Conservation (phyloP, 2,797 vertebrate genomes). For the Enteromius viviparus region DNA sequence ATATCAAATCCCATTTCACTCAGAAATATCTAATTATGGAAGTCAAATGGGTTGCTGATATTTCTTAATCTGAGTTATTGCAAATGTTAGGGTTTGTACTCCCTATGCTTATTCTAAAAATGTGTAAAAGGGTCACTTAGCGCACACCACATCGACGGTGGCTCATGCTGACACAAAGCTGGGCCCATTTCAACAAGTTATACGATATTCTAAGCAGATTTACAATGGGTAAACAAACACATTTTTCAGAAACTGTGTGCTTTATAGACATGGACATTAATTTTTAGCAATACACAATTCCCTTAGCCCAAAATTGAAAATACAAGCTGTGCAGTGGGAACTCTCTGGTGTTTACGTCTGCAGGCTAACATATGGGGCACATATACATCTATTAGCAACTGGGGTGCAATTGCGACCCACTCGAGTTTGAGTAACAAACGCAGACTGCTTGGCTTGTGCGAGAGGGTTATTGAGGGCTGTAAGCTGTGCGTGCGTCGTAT, state of each 20-base stretch:
- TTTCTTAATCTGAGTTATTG: not conserved
- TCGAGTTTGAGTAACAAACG: constrained; percentile 17
- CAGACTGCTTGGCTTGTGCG: not conserved
- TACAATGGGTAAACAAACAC: constrained; percentile 48
- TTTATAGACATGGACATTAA: constrained; percentile 22
- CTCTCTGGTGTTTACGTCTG: constrained; percentile 27
- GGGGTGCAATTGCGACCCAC: constrained; percentile 30
- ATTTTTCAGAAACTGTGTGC: constrained; percentile 21
- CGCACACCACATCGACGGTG: not conserved
- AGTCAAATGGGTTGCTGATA: not conserved
- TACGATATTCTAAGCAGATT: constrained; percentile 37
- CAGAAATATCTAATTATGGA: not conserved
- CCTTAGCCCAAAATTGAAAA: constrained; percentile 27
- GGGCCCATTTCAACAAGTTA: constrained; percentile 40
- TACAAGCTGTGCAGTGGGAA: constrained; percentile 14
- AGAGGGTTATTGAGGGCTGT: not conserved
- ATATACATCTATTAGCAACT: constrained; percentile 37
- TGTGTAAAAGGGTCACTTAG: constrained; percentile 37
- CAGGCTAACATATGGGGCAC: constrained; percentile 34
- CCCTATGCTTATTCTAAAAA: constrained; percentile 20
- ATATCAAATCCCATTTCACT: not conserved
- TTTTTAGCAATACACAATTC: constrained; percentile 37
- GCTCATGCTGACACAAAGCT: constrained; percentile 32
- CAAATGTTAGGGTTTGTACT: constrained; percentile 10
- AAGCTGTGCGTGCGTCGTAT: constrained; percentile 30